These are phyloP conservation scores for Parasteatoda tepidariorum DNA, from an alignment of 1,140 invertebrate genomes.

Conservation along the genomic window DNA sequence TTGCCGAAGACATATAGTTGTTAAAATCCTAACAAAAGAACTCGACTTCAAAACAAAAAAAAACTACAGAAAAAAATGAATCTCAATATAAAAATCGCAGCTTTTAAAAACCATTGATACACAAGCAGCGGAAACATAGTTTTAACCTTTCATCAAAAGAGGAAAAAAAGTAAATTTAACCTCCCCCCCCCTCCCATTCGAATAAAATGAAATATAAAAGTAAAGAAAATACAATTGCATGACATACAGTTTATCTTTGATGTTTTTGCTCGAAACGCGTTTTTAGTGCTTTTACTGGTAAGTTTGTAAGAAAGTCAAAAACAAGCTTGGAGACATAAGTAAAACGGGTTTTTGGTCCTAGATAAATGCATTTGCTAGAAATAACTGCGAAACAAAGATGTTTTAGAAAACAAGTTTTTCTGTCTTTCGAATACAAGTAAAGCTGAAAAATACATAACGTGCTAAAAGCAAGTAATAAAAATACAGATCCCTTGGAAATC, in stretches of 20 bases:
- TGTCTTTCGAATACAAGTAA: too few species aligned
- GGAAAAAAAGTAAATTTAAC: constrained; percentile 7
- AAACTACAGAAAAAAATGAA: constrained; percentile 9
- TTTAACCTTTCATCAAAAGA: constrained; percentile 29
- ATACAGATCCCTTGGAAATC: too few species aligned
- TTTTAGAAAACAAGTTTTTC: not conserved
- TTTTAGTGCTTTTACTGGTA: constrained; percentile 27
- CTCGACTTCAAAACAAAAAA: not conserved
- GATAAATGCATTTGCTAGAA: constrained; percentile 28
- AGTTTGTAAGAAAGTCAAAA: not conserved
- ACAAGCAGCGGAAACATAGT: constrained; percentile 1
- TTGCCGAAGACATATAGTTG: constrained; percentile 26
- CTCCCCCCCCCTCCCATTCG: not conserved
- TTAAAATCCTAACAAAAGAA: constrained; percentile 38
- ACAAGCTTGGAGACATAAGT: not conserved
- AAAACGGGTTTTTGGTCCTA: not conserved
- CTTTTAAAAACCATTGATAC: constrained; percentile 25
- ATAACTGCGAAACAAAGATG: not conserved
- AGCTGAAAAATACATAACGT: too few species aligned
- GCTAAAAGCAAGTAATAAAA: too few species aligned
- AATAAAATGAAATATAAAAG: constrained; percentile 43
- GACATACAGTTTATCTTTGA: constrained; percentile 40
- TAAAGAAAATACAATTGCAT: constrained; percentile 30
- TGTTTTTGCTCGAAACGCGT: constrained; percentile 8
- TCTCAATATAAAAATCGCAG: constrained; percentile 35